A percentile compares a stretch with the other conserved stretches of the same genome.
phyloP scores from a whole-genome alignment of 2,888 invertebrate species.

The Campoplex nolae region DNA sequence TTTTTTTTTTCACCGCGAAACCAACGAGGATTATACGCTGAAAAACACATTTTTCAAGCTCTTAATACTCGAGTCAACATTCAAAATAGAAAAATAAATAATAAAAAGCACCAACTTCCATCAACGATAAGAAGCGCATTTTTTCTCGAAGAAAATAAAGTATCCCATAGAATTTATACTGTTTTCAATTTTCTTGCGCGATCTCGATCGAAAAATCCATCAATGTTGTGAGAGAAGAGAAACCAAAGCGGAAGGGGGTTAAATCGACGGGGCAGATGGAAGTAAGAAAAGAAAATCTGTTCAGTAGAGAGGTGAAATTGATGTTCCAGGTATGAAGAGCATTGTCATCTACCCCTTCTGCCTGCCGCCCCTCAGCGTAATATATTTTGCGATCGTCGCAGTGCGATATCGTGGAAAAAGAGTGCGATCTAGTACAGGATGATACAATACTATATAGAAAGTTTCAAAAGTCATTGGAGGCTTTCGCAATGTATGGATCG shows the following conservation, averaged over 20 bases:
- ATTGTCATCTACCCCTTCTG: conserved; percentile 30
- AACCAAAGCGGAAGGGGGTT: neutral
- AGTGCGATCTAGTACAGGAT: neutral
- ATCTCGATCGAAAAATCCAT: conserved; percentile 43
- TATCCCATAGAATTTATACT: conserved; percentile 9
- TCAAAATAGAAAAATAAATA: neutral
- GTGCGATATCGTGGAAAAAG: neutral
- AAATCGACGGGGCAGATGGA: conserved; percentile 29
- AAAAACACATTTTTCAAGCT: neutral
- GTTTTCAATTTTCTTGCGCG: conserved; percentile 31
- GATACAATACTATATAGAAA: conserved; percentile 12
- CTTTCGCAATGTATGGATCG: neutral
- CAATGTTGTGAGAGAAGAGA: conserved; percentile 25
- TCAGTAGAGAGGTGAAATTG: conserved; percentile 37
- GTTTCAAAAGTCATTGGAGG: neutral
- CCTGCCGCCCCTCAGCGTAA: neutral
- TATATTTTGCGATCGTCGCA: conserved; percentile 26
- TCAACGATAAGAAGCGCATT: neutral
- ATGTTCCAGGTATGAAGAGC: conserved; percentile 45
- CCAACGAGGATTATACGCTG: neutral
- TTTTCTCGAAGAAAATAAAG: neutral
- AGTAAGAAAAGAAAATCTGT: conserved; percentile 26
- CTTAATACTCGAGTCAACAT: neutral
- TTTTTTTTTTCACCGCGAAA: neutral
- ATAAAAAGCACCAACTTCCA: neutral